Percentiles rank a stretch among this genome's conserved stretches.
Evolutionary conservation across 2,888 invertebrate genomes (phyloP).

Genomic region (Tetragnatha montana): DNA sequence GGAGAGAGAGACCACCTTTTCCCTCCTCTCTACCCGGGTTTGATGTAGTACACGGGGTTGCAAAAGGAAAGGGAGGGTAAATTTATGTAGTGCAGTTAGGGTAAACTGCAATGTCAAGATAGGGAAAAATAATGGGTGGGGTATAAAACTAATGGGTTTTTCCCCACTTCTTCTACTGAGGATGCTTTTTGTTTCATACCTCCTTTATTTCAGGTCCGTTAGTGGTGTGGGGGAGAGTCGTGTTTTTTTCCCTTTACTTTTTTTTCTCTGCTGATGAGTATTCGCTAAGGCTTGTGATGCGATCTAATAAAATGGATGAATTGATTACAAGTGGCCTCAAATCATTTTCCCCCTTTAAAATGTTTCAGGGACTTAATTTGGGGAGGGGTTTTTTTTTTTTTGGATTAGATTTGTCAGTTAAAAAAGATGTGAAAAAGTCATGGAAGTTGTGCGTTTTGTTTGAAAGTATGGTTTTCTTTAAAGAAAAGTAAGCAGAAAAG

Average conservation of each 20-base stretch:
- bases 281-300: not conserved
- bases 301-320: not conserved
- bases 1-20: conserved; percentile 28
- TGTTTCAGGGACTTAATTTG: too few relatives aligned
- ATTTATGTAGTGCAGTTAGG: conserved; percentile 65
- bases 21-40: conserved; percentile 13
- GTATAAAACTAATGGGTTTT: conserved; percentile 62
- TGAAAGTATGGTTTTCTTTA: too few relatives aligned
- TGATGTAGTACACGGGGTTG: conserved; percentile 43
- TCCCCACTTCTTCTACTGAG: conserved; percentile 5
- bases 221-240: not conserved
- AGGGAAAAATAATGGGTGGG: conserved; percentile 59
- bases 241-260: not conserved
- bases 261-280: not conserved
- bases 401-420: too few relatives aligned
- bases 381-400: too few relatives aligned
- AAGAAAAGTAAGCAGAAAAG: too few relatives aligned
- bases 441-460: too few relatives aligned
- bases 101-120: conserved; percentile 69
- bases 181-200: conserved; percentile 27
- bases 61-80: conserved; percentile 24
- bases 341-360: too few relatives aligned
- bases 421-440: too few relatives aligned
- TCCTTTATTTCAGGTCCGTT: not conserved
- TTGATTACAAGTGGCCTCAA: too few relatives aligned